Evolutionary conservation across 2,797 vertebrate species (phyloP).

Genomic region (Anomalospiza imberbis): DNA sequence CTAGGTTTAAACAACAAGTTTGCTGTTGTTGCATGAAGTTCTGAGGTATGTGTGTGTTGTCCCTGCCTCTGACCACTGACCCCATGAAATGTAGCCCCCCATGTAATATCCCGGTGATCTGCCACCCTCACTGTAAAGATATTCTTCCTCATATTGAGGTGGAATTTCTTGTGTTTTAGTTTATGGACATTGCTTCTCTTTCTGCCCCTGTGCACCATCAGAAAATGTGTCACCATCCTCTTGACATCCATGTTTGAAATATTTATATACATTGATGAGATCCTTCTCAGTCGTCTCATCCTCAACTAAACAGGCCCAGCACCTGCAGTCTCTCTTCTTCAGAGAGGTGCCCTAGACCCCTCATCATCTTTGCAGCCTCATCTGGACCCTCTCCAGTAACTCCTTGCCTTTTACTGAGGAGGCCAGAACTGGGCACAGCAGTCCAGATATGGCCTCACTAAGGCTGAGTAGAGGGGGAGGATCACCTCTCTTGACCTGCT

Average conservation of each 20-base stretch:
- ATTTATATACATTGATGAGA: neutral
- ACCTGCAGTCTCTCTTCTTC: neutral
- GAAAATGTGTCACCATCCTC: neutral
- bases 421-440: neutral
- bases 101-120: neutral
- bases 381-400: too few species aligned
- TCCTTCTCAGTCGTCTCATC: neutral
- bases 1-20: too few species aligned
- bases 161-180: neutral
- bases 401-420: neutral
- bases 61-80: too few species aligned
- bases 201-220: neutral
- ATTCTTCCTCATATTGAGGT: neutral
- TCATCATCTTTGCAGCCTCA: neutral
- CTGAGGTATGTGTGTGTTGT: too few species aligned
- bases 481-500: neutral
- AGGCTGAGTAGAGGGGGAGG: neutral
- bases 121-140: neutral
- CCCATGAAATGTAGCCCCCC: too few species aligned
- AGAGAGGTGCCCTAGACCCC: neutral
- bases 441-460: neutral
- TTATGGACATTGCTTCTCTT: too few species aligned
- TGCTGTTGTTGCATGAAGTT: too few species aligned
- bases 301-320: neutral
- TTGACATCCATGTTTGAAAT: neutral